Evolutionary conservation across 2,888 invertebrate genomes (phyloP).

Genomic region (Phengaris arion): DNA sequence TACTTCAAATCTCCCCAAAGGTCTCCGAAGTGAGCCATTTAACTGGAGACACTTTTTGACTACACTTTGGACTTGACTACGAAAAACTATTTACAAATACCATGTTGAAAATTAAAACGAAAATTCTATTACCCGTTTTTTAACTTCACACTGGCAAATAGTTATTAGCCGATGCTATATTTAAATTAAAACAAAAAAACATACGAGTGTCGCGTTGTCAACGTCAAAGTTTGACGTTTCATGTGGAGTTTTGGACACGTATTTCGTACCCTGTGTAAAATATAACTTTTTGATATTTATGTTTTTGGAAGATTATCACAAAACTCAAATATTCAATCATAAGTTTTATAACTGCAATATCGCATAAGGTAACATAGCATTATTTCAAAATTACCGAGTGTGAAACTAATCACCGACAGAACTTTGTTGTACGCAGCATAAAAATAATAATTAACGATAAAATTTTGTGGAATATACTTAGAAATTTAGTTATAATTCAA

Average conservation of each 20-base stretch:
- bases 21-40: too few relatives aligned
- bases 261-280: background rate
- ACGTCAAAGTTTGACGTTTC: background rate
- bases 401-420: background rate
- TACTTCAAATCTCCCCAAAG: too few relatives aligned
- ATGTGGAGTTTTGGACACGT: constrained; percentile 11
- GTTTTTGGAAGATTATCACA: background rate
- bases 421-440: background rate
- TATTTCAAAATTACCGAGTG: background rate
- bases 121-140: too few relatives aligned
- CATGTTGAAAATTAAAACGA: too few relatives aligned
- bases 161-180: too few relatives aligned
- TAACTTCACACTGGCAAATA: too few relatives aligned
- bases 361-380: background rate
- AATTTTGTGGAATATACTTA: background rate
- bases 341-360: background rate
- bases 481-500: background rate
- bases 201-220: background rate
- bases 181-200: background rate
- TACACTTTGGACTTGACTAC: too few relatives aligned
- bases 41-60: too few relatives aligned
- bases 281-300: background rate
- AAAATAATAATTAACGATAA: background rate
- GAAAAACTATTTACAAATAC: too few relatives aligned
- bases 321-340: background rate